Evolutionary conservation across 2,113 vertebrate species (phyloP), one percentile per base, ranked within the genome.

Genomic region (Syngnathus typhle): DNA sequence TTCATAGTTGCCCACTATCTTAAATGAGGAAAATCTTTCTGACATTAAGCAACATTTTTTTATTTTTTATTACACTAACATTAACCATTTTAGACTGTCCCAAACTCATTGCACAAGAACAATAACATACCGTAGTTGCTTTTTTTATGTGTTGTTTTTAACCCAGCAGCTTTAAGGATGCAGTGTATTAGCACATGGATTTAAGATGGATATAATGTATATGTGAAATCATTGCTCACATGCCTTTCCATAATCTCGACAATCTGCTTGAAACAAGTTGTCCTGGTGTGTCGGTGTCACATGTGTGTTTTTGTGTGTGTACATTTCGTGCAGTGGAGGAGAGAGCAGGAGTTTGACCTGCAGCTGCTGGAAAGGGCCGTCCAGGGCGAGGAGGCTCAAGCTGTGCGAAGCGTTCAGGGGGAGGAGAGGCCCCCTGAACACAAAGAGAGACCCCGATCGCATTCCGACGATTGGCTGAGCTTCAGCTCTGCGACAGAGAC

Each of bases 291-390:
- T 85, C 68, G 79, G 60, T 68, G 27, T 77, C 37, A 73, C 74
- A 69, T 74, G 61, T 82, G 61, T 84, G 60, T 82, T 19, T 71
- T 59, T 37, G 74, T 75, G 70, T 75, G 56, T 82, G 62, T 85
- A 55, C 82, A 18, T 68, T 1, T 75, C 76, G 91, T 82, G 85
- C 90, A 98, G 96, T 96, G 94, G 96, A 95, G 92, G 87, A 92
- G 97, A 64, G 97, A 98, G 89, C 97, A 98, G 91, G 96, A 99
- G 73, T 98, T 98, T 93, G 96, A 99, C 92, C 91, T 98, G 88
- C 96, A 98, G 93, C 86, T 99, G 86, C 90, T 99, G 76, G 96
- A 98, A 82, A 93, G 93, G 64, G 93, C 92, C 18, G 84, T 95
- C 65, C 93, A 90, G 77, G 93, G 93, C 62, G 95, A 94, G 70